Conservation (phyloP, 1,140 invertebrate species). For the Thalassaphorura encarpata region DNA sequence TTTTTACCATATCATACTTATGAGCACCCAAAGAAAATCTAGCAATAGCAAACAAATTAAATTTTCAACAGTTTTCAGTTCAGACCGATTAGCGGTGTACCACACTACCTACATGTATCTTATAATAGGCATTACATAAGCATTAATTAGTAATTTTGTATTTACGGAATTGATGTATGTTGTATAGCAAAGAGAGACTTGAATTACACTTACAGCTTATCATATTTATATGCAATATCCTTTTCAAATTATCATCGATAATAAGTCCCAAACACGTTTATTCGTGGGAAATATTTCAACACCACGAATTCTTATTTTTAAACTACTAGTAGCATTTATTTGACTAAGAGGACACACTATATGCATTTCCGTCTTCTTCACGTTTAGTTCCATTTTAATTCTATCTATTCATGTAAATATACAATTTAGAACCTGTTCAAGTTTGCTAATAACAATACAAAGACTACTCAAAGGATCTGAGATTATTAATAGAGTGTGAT, state of each 20-base stretch:
- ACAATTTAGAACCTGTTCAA: no score
- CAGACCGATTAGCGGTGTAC: neutral
- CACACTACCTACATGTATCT: neutral
- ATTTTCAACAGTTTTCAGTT: neutral
- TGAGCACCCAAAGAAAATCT: neutral
- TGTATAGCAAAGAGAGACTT: neutral
- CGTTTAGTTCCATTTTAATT: no score
- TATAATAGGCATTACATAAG: neutral
- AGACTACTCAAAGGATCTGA: no score
- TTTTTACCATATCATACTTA: neutral
- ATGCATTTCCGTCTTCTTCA: no score
- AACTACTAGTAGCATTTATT: no score
- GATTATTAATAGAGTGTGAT: no score
- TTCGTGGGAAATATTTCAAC: no score
- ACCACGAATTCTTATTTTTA: no score
- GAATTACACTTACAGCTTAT: neutral
- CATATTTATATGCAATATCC: neutral
- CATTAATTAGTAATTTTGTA: neutral
- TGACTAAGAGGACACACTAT: no score
- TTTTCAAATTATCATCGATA: neutral
- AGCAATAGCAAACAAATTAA: neutral
- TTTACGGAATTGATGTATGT: neutral
- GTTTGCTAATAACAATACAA: no score
- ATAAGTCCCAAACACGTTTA: neutral
- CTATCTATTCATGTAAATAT: no score